Percentiles rank a stretch among this genome's conserved stretches.
Evolutionary conservation across 2,797 vertebrate species (phyloP).

Genomic region (Megaceryle alcyon): DNA sequence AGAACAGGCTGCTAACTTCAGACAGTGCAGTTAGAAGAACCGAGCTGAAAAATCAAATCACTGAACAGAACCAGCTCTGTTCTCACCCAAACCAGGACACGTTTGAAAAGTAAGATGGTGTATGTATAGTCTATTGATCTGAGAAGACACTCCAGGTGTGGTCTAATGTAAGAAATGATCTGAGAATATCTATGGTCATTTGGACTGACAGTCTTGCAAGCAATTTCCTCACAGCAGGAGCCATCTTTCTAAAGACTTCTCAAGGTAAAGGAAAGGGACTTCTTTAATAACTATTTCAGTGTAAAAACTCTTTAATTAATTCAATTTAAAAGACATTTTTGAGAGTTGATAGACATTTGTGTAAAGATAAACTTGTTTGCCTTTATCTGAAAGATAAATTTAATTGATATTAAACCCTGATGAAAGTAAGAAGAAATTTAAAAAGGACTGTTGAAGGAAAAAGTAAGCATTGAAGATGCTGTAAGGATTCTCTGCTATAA

Average conservation of each 20-base stretch:
- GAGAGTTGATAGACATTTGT: not conserved
- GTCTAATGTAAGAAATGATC: not conserved
- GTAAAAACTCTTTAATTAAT: not conserved
- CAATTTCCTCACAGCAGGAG: not conserved
- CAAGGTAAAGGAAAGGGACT: not conserved
- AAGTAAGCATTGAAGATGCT: not conserved
- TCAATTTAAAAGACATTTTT: not conserved
- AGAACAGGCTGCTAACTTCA: too few relatives aligned
- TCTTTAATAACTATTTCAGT: not conserved
- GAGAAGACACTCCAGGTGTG: not conserved
- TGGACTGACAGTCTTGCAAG: not conserved
- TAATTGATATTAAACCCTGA: not conserved
- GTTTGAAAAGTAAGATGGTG: not conserved
- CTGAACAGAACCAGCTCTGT: too few relatives aligned
- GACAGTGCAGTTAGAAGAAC: too few relatives aligned
- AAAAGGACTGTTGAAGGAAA: not conserved
- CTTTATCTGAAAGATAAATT: not conserved
- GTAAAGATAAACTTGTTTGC: not conserved
- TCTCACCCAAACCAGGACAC: too few relatives aligned
- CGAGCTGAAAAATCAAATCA: too few relatives aligned
- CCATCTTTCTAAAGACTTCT: not conserved
- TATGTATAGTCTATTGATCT: not conserved
- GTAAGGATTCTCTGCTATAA: not conserved
- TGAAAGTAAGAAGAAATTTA: not conserved
- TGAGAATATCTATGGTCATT: not conserved